Evolutionary conservation across 2,797 vertebrate species (phyloP).

Genomic region (Scyliorhinus canicula): DNA sequence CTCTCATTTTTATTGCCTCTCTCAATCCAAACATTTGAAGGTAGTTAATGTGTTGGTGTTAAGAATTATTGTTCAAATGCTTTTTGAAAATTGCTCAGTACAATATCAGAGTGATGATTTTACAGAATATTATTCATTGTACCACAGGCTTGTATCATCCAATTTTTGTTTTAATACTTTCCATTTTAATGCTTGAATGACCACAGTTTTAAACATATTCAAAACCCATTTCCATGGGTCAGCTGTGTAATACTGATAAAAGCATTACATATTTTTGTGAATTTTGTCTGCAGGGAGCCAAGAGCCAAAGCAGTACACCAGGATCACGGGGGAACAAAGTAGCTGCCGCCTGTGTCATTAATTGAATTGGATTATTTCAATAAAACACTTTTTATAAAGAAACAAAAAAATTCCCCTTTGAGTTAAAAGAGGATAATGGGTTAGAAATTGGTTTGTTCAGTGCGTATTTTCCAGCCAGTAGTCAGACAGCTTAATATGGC

Average conservation of each 20-base stretch:
- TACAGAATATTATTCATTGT: neutral
- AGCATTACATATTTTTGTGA: neutral
- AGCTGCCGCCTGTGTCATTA: neutral
- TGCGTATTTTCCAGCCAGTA: neutral
- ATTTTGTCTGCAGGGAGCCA: constrained; percentile 21
- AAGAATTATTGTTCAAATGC: constrained; percentile 3
- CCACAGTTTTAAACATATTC: neutral
- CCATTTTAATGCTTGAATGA: constrained; percentile 17
- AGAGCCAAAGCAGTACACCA: neutral
- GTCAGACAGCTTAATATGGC: neutral
- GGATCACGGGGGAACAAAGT: neutral
- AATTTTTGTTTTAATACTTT: constrained; percentile 21
- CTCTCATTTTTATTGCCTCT: neutral
- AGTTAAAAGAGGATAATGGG: neutral
- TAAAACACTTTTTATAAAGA: neutral
- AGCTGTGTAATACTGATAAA: constrained; percentile 33
- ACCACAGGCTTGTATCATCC: neutral
- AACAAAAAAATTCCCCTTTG: neutral
- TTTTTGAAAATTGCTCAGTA: neutral
- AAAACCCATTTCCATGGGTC: constrained; percentile 10
- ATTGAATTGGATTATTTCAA: constrained; percentile 20
- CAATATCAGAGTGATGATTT: neutral
- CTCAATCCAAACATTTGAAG: constrained; percentile 20
- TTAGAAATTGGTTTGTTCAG: neutral
- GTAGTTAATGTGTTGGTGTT: neutral